A percentile compares a stretch with the other conserved stretches of the same genome.
Evolutionary conservation across 2,888 invertebrate species (phyloP).

Genomic region (Eubasilissa splendida): DNA sequence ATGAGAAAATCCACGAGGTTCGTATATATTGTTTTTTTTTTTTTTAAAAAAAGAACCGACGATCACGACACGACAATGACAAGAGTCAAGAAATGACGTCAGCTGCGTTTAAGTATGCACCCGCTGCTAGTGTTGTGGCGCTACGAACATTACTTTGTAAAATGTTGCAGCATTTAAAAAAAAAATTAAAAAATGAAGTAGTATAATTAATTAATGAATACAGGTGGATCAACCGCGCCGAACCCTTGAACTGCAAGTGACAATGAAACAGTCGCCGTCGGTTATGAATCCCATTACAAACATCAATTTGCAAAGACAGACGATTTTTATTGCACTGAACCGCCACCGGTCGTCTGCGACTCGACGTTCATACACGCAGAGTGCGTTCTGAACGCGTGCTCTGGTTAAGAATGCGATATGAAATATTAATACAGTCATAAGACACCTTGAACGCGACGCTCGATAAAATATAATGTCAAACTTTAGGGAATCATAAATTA

Average conservation of each 20-base stretch:
- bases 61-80: too few species aligned
- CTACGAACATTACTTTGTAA: too few species aligned
- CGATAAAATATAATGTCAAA: too few species aligned
- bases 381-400: slow-evolving; percentile 21
- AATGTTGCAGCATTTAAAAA: too few species aligned
- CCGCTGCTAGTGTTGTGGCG: not conserved
- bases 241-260: slow-evolving; percentile 37
- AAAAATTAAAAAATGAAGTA: too few species aligned
- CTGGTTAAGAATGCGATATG: slow-evolving; percentile 18
- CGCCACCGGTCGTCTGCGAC: not conserved
- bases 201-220: slow-evolving; percentile 16
- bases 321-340: not conserved
- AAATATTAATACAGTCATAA: not conserved
- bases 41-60: too few species aligned
- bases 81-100: too few species aligned
- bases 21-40: too few species aligned
- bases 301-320: not conserved
- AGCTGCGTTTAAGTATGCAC: not conserved
- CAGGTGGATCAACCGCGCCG: slow-evolving; percentile 31
- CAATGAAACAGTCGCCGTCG: slow-evolving; percentile 35
- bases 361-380: not conserved
- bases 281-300: slow-evolving; percentile 22
- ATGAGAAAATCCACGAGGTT: too few species aligned
- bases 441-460: too few species aligned
- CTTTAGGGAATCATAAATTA: too few species aligned